phyloP scores from a whole-genome alignment of 1,140 invertebrate genomes.

The Calliphora vicina region DNA sequence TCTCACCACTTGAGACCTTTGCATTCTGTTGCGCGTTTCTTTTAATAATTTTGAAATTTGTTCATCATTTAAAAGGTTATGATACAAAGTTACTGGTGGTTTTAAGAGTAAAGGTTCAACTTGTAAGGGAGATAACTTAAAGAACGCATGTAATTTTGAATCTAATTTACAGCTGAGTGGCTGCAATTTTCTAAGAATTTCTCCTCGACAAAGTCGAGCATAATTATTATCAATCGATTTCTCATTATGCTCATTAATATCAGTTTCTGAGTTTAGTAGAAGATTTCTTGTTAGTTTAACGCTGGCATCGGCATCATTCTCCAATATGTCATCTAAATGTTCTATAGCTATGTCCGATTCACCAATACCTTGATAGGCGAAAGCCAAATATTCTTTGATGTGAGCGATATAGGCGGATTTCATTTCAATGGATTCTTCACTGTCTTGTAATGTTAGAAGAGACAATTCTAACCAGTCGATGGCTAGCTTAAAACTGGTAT shows the following conservation, averaged over 20 bases:
- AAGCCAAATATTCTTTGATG: conserved; percentile 46
- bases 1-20: conserved; percentile 71
- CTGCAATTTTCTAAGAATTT: not conserved
- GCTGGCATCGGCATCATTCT: conserved; percentile 14
- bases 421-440: not conserved
- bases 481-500: conserved; percentile 33
- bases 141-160: conserved; percentile 73
- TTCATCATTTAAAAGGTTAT: conserved; percentile 83
- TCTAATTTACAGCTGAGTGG: conserved; percentile 78
- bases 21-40: conserved; percentile 76
- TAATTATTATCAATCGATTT: conserved; percentile 41
- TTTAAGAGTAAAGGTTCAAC: conserved; percentile 86
- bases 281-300: conserved; percentile 25
- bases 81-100: conserved; percentile 86
- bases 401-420: not conserved
- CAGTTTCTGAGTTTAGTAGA: not conserved
- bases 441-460: not conserved
- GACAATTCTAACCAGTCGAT: conserved; percentile 47
- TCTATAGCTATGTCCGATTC: conserved; percentile 20
- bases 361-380: conserved; percentile 49
- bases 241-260: not conserved
- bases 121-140: conserved; percentile 86
- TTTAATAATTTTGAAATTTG: conserved; percentile 88
- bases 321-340: conserved; percentile 40
- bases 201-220: conserved; percentile 48